Evolutionary conservation across 2,888 invertebrate genomes (phyloP).

Genomic region (Callyntrura sp.): DNA sequence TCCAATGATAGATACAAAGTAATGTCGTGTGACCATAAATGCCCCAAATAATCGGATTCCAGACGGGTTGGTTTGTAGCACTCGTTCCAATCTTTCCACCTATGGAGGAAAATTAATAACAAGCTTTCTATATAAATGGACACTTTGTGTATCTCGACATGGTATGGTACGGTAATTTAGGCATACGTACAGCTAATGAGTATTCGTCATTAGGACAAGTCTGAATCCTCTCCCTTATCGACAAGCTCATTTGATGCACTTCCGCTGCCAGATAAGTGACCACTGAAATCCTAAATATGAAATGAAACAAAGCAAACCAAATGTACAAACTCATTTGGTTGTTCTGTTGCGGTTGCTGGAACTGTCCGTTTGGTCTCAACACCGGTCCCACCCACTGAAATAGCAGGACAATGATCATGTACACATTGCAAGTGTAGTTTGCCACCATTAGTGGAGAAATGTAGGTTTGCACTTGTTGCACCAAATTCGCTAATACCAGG

Average conservation of each 20-base stretch:
- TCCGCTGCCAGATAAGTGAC: slow-evolving; percentile 61
- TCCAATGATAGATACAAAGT: slow-evolving; percentile 45
- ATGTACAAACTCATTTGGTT: too few species aligned
- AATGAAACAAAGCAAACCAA: slow-evolving; percentile 44
- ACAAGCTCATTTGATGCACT: slow-evolving; percentile 55
- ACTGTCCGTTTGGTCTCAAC: neutral
- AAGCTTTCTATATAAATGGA: too few species aligned
- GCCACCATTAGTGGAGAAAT: neutral
- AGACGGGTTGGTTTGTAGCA: slow-evolving; percentile 27
- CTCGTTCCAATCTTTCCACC: slow-evolving; percentile 57
- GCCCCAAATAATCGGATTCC: slow-evolving; percentile 57
- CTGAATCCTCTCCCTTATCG: neutral
- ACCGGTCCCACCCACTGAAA: slow-evolving; percentile 19
- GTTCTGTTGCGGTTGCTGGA: too few species aligned
- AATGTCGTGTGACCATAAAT: slow-evolving; percentile 66
- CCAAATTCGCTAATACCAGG: neutral
- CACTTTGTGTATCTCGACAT: too few species aligned
- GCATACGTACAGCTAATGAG: slow-evolving; percentile 13
- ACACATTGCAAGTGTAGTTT: neutral
- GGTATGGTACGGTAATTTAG: neutral
- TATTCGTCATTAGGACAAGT: slow-evolving; percentile 38
- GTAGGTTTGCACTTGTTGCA: neutral
- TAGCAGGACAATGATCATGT: neutral
- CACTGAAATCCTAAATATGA: slow-evolving; percentile 11
- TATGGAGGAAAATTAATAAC: neutral